Evolutionary conservation across 2,888 invertebrate species (phyloP), one percentile per base, ranked within the genome.

Genomic region (Limnephilus auricula): DNA sequence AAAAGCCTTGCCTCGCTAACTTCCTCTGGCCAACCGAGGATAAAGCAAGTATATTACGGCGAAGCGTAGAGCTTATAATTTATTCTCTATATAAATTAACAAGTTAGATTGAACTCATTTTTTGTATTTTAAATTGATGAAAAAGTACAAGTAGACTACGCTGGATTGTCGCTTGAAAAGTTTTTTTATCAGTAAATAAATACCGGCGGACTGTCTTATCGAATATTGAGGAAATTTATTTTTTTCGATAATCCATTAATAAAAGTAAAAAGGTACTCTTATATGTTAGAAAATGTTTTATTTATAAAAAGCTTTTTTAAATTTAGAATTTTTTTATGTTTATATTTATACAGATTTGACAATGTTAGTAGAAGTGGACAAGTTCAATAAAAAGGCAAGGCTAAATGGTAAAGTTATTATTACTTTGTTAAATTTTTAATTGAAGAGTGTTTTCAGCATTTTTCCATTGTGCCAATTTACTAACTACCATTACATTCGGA

Each of bases 401-500:
- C 50, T 50, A 50, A 65, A 65, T 65, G 65, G 65, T 65, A 9
- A 9, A 65, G 65, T 25, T 65, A 25, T 65, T 65, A n/a, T 25
- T 4, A 65, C 65, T n/a, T 65, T 65, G 25, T 65, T 18, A 18
- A 25, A 9, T 65, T 65, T 65, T 5, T 65, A 65, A 65, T 65
- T 25, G 65, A 65, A 65, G 9, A 65, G 25, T n/a, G 65, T 25
- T 25, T n/a, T 65, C 25, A 65, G 65, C n/a, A 65, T 65, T 65
- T 65, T 65, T 65, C 25, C 25, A 5, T n/a, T 65, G 25, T 25
- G 65, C 65, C 65, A 25, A 65, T 32, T 82, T 82, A 32, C 82
- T 32, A 37, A 82, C 82, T 82, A 65, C n/a, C 82, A 34, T 82
- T 82, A 82, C 82, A 82, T 82, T 85, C 25, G 18, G 85, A 85